phyloP scores from a whole-genome alignment of 2,888 invertebrate species.

The Lypha dubia region DNA sequence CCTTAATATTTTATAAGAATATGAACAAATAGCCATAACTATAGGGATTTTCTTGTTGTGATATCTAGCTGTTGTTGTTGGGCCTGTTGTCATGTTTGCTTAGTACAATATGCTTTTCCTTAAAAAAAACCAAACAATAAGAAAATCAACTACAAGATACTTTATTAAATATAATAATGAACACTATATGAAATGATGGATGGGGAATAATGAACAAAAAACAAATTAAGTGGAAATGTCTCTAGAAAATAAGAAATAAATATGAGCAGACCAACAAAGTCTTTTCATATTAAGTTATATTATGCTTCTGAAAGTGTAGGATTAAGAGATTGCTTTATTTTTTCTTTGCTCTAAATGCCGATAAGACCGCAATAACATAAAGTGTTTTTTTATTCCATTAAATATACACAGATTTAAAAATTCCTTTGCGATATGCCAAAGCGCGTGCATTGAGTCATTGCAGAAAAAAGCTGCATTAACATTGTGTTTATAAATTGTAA shows the following conservation, averaged over 20 bases:
- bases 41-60: conserved; percentile 42
- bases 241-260: conserved; percentile 8
- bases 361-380: conserved; percentile 44
- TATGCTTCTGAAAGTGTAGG: not conserved
- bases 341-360: not conserved
- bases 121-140: not conserved
- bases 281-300: not conserved
- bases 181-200: conserved; percentile 41
- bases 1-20: conserved; percentile 41
- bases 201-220: conserved; percentile 20
- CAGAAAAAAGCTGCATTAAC: not conserved
- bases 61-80: conserved; percentile 19
- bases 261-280: not conserved
- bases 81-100: conserved; percentile 50
- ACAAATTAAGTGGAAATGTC: conserved; percentile 18
- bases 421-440: not conserved
- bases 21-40: conserved; percentile 24
- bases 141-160: conserved; percentile 10
- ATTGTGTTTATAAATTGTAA: not conserved
- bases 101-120: conserved; percentile 49
- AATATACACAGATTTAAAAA: conserved; percentile 15
- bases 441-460: not conserved
- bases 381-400: conserved; percentile 8
- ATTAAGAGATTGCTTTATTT: conserved; percentile 7
- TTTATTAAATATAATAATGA: conserved; percentile 34